Evolutionary conservation across 2,113 vertebrate species (phyloP).

Genomic region (Corvus cornix): DNA sequence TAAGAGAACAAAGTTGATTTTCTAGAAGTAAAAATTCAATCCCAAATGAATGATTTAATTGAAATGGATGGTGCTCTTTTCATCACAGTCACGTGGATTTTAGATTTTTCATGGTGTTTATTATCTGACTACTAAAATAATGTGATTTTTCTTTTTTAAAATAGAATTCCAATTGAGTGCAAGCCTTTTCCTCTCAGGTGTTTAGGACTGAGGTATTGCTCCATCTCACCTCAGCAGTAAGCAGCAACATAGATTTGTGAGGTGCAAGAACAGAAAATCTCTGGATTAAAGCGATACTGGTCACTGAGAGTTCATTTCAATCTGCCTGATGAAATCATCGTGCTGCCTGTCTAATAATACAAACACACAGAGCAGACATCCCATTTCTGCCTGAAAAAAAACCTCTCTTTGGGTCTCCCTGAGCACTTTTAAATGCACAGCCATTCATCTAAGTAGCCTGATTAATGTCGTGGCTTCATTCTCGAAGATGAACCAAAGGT

Average conservation of each 20-base stretch:
- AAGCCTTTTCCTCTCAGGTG: neutral
- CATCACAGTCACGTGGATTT: neutral
- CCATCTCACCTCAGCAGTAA: neutral
- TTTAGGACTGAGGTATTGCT: neutral
- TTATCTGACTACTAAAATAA: neutral
- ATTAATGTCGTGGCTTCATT: constrained; percentile 23
- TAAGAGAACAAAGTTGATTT: neutral
- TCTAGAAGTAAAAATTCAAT: neutral
- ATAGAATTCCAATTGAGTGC: neutral
- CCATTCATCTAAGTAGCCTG: constrained; percentile 50
- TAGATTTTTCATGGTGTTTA: neutral
- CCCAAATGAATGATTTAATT: neutral
- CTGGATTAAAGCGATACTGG: neutral
- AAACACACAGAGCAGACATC: neutral
- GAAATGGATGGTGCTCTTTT: neutral
- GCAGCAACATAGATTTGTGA: neutral
- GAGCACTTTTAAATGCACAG: neutral
- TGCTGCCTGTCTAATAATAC: neutral
- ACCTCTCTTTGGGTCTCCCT: neutral
- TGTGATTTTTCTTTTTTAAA: neutral
- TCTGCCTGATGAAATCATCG: neutral
- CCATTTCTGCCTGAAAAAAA: neutral
- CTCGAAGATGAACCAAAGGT: constrained; percentile 54
- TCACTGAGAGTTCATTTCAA: neutral
- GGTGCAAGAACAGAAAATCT: neutral